Conservation (phyloP, 2,888 invertebrate genomes). For the Anorthoa munda region DNA sequence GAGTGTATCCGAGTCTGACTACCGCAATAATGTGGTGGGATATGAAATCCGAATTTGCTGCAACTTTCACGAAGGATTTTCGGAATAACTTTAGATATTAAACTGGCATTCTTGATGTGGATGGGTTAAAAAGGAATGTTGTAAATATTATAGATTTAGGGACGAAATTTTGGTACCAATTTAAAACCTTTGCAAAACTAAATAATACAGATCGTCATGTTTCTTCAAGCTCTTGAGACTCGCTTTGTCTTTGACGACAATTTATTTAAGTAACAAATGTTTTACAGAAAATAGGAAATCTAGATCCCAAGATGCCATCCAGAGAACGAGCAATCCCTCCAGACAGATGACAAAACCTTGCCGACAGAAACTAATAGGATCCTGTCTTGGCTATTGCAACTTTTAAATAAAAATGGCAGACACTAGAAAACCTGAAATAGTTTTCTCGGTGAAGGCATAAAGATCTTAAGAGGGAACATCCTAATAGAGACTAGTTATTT, state of each 20-base stretch:
- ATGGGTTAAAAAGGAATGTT: slow-evolving; percentile 19
- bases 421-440: slow-evolving; percentile 27
- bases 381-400: slow-evolving; percentile 55
- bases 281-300: slow-evolving; percentile 45
- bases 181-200: slow-evolving; percentile 2
- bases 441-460: slow-evolving; percentile 14
- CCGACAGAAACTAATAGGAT: slow-evolving; percentile 67
- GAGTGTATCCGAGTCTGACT: slow-evolving; percentile 62
- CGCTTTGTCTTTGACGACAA: slow-evolving; percentile 43
- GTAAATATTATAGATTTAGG: background rate
- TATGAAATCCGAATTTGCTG: slow-evolving; percentile 67
- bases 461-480: background rate
- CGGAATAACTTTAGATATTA: slow-evolving; percentile 57
- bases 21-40: slow-evolving; percentile 65
- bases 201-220: background rate
- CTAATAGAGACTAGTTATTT: background rate
- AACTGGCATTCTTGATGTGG: slow-evolving; percentile 35
- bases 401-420: slow-evolving; percentile 53
- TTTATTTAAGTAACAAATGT: slow-evolving; percentile 43
- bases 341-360: slow-evolving; percentile 64
- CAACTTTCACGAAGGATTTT: slow-evolving; percentile 53
- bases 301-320: slow-evolving; percentile 38
- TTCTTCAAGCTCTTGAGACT: slow-evolving; percentile 16
- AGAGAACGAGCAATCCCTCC: slow-evolving; percentile 54
- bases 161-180: background rate